Conservation (phyloP, 1,140 invertebrate species). For the Panulirus ornatus region DNA sequence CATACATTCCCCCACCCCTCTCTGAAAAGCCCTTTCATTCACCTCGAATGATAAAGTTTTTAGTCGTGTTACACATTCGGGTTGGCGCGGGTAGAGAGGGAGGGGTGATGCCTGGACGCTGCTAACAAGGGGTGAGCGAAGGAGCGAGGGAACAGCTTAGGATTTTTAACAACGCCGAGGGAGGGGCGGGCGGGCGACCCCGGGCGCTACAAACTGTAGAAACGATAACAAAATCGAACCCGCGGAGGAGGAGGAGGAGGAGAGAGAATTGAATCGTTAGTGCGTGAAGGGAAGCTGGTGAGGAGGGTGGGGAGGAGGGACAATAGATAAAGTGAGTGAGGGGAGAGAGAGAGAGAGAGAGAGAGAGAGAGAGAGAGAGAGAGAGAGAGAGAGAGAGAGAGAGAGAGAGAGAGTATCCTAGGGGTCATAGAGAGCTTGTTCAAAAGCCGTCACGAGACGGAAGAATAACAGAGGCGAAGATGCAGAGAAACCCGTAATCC, state of each 20-base stretch:
- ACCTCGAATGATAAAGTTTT: too few relatives aligned
- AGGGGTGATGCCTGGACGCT: too few relatives aligned
- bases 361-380: neutral
- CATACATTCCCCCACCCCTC: too few relatives aligned
- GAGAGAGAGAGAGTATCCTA: neutral
- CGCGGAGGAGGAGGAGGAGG: neutral
- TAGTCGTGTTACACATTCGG: too few relatives aligned
- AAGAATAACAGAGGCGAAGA: neutral
- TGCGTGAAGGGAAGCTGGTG: neutral
- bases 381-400: neutral
- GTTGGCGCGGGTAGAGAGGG: too few relatives aligned
- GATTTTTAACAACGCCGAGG: neutral
- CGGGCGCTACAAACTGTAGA: neutral
- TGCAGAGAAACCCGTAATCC: too few relatives aligned
- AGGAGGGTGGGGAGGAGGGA: neutral
- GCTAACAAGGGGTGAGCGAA: neutral
- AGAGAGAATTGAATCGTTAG: conserved; percentile 18
- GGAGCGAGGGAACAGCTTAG: neutral
- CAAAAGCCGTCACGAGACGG: too few relatives aligned
- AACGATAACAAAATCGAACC: neutral
- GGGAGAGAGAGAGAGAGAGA: neutral
- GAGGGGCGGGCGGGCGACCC: neutral
- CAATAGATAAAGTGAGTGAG: neutral
- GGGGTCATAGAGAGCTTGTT: neutral
- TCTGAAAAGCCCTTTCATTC: too few relatives aligned